A percentile compares a stretch with the other conserved stretches of the same genome.
These are phyloP conservation scores for Phyllotreta striolata DNA, from an alignment of 2,888 invertebrate species.

Conservation along the genomic window DNA sequence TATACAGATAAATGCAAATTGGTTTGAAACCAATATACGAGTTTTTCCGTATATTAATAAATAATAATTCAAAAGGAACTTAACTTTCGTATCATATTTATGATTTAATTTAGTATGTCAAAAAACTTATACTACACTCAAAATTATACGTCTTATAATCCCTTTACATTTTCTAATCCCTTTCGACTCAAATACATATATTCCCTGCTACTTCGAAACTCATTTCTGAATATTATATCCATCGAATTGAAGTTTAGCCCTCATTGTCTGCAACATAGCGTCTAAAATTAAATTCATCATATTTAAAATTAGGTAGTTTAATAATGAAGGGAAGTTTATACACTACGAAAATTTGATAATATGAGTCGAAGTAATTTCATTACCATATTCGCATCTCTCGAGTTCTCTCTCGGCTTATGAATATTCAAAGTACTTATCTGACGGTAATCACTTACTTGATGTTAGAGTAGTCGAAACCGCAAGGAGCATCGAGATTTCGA, in stretches of 20 bases:
- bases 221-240: slow-evolving; percentile 27
- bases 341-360: slow-evolving; percentile 55
- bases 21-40: too few relatives aligned
- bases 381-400: slow-evolving; percentile 54
- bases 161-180: too few relatives aligned
- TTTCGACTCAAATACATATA: slow-evolving; percentile 16
- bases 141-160: too few relatives aligned
- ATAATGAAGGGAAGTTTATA: slow-evolving; percentile 53
- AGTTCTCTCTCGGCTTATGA: slow-evolving; percentile 52
- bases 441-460: slow-evolving; percentile 51
- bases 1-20: too few relatives aligned
- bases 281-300: slow-evolving; percentile 45
- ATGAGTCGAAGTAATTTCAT: slow-evolving; percentile 55
- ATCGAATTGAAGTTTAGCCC: slow-evolving; percentile 30
- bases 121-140: too few relatives aligned
- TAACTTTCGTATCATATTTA: too few relatives aligned
- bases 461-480: slow-evolving; percentile 43
- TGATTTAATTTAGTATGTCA: too few relatives aligned
- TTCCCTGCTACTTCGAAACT: slow-evolving; percentile 10
- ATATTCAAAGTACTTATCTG: slow-evolving; percentile 54
- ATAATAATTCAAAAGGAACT: too few relatives aligned
- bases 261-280: slow-evolving; percentile 39
- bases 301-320: slow-evolving; percentile 48
- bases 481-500: not conserved
- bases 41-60: too few relatives aligned